Evolutionary conservation across 2,113 vertebrate species (phyloP).

Genomic region (Gobio gobio): DNA sequence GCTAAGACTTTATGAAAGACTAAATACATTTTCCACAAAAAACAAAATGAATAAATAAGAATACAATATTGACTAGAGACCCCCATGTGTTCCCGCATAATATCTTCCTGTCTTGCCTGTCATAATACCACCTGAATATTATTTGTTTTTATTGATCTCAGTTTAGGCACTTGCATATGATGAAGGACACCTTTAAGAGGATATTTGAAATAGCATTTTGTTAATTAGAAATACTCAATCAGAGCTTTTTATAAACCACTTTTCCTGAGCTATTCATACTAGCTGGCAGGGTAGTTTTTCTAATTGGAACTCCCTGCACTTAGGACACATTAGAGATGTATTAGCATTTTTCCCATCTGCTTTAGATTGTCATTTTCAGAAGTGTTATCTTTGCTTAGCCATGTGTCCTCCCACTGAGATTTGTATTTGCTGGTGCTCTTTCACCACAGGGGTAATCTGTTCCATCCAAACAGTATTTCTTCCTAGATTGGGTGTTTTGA

Average conservation of each 20-base stretch:
- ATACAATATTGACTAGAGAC: neutral
- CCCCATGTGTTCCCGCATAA: neutral
- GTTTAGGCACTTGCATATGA: neutral
- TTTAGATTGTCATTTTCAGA: constrained; percentile 28
- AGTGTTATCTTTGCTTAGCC: constrained; percentile 28
- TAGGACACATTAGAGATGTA: neutral
- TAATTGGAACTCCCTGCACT: neutral
- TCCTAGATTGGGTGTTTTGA: neutral
- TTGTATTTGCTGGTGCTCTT: constrained; percentile 28
- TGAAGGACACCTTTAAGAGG: neutral
- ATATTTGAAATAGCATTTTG: neutral
- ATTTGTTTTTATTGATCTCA: neutral
- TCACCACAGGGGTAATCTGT: constrained; percentile 14
- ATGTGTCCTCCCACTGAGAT: constrained; percentile 23
- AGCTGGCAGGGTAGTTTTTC: neutral
- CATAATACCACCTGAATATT: neutral
- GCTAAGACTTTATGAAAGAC: neutral
- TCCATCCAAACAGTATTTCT: constrained; percentile 10
- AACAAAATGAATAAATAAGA: neutral
- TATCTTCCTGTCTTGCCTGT: neutral
- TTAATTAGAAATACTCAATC: neutral
- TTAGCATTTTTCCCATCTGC: neutral
- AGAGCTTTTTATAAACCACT: constrained; percentile 5
- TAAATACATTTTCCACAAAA: neutral
- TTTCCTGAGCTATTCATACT: neutral